Base-by-base conservation (phyloP, 2,888 invertebrate genomes). In the Esperia sulphurella region DNA sequence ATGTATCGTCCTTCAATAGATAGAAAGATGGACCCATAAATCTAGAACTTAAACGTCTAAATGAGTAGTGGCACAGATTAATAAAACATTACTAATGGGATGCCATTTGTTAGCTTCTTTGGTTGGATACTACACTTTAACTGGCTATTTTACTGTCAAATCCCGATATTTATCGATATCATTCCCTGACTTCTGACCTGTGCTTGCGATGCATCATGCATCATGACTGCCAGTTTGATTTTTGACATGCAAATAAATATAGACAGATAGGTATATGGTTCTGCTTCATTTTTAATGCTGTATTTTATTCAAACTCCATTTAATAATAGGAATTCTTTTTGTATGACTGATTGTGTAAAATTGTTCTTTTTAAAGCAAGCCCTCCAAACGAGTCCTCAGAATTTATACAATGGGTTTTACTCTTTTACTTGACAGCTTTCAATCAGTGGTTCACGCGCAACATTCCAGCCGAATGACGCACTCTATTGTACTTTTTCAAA, bases 81-180 rank as follows among this genome's bases (percentile, higher is more conserved):
- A 21, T 21, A 21, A 21, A 21, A 21, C 21, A 21, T 5, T 21
- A 21, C 5, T 21, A 21, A 21, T 21, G 5, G 21, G 35, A 10
- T 35, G 35, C 35, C 35, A 35, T 35, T n/a, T n/a, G n/a, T 35
- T 10, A 5, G n/a, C 8, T 5, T n/a, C 29, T 12, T 29, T 28
- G 3, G 14, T 28, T 41, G 40, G 14, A 9, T 40, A 28, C 28
- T 10, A 8, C 59, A 57, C 58, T 55, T 59, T 64, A 68, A 68
- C 70, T 68, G 69, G 74, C 70, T 83, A 78, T 83, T 78, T 85
- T 78, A 83, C 81, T 84, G 84, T 84, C 83, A 81, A 80, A 84
- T 79, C 71, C 76, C 60, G 68, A 70, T 71, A 76, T 79, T 75
- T 80, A 81, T 79, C 76, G 73, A 74, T 63, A 70, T 70, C 79